A percentile compares a stretch with the other conserved stretches of the same genome.
phyloP scores from a whole-genome alignment of 2,888 invertebrate species.

The Idaea straminata region DNA sequence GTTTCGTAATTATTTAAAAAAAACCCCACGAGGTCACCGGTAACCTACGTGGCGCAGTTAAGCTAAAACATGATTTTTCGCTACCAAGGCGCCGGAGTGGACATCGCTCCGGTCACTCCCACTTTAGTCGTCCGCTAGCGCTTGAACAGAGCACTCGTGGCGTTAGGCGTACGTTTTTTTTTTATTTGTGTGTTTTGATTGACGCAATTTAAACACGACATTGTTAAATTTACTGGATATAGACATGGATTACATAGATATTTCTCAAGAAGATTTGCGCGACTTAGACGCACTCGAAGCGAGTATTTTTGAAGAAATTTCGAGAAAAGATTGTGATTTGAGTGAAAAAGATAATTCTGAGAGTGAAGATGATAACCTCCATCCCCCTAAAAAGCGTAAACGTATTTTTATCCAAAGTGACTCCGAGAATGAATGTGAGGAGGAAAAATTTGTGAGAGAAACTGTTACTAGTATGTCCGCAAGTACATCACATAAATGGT shows the following conservation, averaged over 20 bases:
- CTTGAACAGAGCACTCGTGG: not conserved
- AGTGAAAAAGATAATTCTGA: constrained; percentile 7
- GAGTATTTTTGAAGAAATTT: constrained; percentile 15
- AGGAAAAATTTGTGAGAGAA: constrained; percentile 7
- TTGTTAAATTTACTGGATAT: not conserved
- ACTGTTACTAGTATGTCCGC: not conserved
- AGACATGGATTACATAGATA: constrained; percentile 9
- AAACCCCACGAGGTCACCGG: constrained; percentile 17
- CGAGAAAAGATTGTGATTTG: constrained; percentile 9
- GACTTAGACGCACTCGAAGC: constrained; percentile 16
- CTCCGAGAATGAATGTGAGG: constrained; percentile 14
- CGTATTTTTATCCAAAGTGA: constrained; percentile 14
- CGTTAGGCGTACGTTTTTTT: not conserved
- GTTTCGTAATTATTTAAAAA: constrained; percentile 14
- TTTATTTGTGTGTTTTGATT: constrained; percentile 1
- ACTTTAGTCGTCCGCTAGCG: constrained; percentile 6
- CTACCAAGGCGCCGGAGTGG: constrained; percentile 16
- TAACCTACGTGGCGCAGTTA: constrained; percentile 17
- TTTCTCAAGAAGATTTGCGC: constrained; percentile 15
- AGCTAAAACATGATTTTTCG: constrained; percentile 14
- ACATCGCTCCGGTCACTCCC: constrained; percentile 1
- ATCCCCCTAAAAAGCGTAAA: constrained; percentile 13
- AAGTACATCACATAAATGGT: constrained; percentile 11
- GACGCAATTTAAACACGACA: not conserved
- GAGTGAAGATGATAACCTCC: constrained; percentile 6